phyloP scores from a whole-genome alignment of 2,797 vertebrate species.

The Gobio occitaniae region DNA sequence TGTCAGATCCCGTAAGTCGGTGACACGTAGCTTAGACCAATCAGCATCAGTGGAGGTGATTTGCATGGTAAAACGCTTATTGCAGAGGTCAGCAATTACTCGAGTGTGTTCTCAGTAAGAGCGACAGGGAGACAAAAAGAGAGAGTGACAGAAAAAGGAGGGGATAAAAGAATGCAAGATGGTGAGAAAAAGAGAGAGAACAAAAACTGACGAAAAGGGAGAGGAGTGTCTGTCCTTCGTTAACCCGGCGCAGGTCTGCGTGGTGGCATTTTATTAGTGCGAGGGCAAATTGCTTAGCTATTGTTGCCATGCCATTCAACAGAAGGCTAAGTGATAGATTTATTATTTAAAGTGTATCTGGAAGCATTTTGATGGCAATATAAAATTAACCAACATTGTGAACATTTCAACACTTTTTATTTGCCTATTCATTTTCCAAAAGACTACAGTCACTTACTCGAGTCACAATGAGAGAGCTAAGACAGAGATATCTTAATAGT shows the following conservation, averaged over 20 bases:
- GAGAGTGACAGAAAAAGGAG: slow-evolving; percentile 23
- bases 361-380: not conserved
- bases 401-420: not conserved
- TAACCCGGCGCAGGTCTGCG: slow-evolving; percentile 9
- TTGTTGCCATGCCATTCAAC: not conserved
- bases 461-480: not conserved
- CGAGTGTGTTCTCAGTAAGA: slow-evolving; percentile 45
- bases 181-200: not conserved
- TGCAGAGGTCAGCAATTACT: slow-evolving; percentile 53
- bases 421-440: not conserved
- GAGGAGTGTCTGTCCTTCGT: slow-evolving; percentile 7
- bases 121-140: not conserved
- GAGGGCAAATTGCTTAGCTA: slow-evolving; percentile 14
- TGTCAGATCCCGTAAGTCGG: slow-evolving; percentile 40
- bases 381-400: not conserved
- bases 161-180: not conserved
- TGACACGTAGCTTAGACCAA: slow-evolving; percentile 40
- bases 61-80: slow-evolving; percentile 47
- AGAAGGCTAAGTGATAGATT: not conserved
- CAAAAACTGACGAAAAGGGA: slow-evolving; percentile 16
- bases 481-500: not conserved
- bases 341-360: not conserved
- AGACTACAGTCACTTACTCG: not conserved
- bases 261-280: slow-evolving; percentile 10
- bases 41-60: slow-evolving; percentile 46